Evolutionary conservation across 2,888 invertebrate species (phyloP), one percentile per base, ranked within the genome.

Genomic region (Dasypogon diadema): DNA sequence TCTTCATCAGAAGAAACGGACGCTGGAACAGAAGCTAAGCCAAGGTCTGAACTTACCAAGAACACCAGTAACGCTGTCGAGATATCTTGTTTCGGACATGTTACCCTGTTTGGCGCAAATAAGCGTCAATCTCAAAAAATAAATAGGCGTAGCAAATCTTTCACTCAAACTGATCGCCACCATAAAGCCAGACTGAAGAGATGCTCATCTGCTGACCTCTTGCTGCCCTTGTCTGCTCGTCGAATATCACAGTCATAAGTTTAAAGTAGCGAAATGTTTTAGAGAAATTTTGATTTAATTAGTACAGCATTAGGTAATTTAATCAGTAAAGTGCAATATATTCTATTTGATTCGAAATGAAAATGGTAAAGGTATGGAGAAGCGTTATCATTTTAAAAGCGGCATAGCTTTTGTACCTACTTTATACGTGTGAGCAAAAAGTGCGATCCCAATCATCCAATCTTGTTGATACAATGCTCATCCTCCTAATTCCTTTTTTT

Each of bases 61-160:
- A 30, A 16, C 14, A 48, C 51, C n/a, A 37, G 21, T 18, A 51
- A 55, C 42, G 16, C 22, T 8, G 48, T 58, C 21, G 55, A 46
- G 22, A 26, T 22, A 1, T 85, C 83, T 16, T 85, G 84, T 75
- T 85, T 85, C 77, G 84, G 85, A 1, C 78, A 81, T 30, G 83
- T 83, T 21, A 81, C 80, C 70, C 77, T 81, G 4, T 81, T 82
- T 65, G 77, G 79, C 30, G 76, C 76, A n/a, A 79, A 79, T 63
- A 78, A 76, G 65, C 78, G 79, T 37, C 51, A 74, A 14, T 70
- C 75, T 10, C 75, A 65, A 16, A 77, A 80, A 55, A 79, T 81
- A 30, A 82, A 83, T 30, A 81, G 81, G 34, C 83, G 85, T n/a
- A 85, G 85, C 79, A 84, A 82, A 77, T 85, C 85, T 1, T 84